Evolutionary conservation across 2,888 invertebrate genomes (phyloP).

Genomic region (Pterobdella sp.): DNA sequence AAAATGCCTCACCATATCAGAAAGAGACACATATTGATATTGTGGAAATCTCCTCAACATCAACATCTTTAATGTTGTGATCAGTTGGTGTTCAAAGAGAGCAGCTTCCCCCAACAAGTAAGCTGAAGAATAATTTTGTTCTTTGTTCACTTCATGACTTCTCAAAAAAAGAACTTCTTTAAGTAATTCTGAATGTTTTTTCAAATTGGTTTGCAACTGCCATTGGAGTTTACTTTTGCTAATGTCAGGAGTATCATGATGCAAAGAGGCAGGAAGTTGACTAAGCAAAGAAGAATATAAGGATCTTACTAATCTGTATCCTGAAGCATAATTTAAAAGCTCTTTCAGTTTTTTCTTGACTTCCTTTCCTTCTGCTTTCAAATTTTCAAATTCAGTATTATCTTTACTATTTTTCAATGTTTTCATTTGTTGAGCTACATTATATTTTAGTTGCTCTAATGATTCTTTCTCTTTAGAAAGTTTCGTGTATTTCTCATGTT

Average conservation of each 20-base stretch:
- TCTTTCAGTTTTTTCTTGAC: slow-evolving; percentile 1
- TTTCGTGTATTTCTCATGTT: slow-evolving; percentile 4
- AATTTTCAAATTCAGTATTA: background rate
- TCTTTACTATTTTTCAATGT: background rate
- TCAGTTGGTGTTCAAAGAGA: slow-evolving; percentile 3
- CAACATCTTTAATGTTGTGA: background rate
- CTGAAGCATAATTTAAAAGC: background rate
- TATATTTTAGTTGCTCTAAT: background rate
- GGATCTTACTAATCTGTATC: background rate
- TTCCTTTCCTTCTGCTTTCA: background rate
- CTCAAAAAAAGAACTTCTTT: background rate
- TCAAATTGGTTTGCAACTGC: background rate
- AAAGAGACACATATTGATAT: background rate
- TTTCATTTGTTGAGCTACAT: background rate
- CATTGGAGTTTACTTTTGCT: background rate
- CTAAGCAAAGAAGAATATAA: background rate
- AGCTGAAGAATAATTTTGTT: background rate
- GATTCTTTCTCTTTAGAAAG: background rate
- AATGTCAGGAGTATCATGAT: background rate
- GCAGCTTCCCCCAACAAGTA: slow-evolving; percentile 5
- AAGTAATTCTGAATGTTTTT: background rate
- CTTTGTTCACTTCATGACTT: background rate
- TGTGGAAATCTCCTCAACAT: background rate
- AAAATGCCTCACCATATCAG: background rate
- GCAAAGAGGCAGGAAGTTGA: background rate